Evolutionary conservation across 2,797 vertebrate genomes (phyloP), one percentile per base, ranked within the genome.

Genomic region (Enteromius argenteus): DNA sequence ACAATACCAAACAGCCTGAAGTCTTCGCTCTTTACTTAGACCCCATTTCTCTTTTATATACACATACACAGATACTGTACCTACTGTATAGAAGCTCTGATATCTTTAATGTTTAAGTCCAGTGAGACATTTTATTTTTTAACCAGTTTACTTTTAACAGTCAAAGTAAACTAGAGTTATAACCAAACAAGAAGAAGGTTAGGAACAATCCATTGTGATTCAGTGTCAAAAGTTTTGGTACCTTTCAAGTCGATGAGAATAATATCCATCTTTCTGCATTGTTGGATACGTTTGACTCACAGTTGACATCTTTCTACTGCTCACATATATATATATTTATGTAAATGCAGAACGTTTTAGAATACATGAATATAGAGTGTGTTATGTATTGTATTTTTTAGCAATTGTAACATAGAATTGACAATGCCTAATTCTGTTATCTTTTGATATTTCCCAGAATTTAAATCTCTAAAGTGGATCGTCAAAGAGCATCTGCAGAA

Each of bases 381-480:
- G 9, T 21, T 69, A 49, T 46, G n/a, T 9, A 49, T 21, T 46
- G 2, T 83, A 44, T 74, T 74, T 7, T 14, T 84, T 11, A 21
- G 21, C 6, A 58, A 32, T 42, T 19, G 15, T 78, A 3, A 80
- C 58, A 11, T 53, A 37, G 11, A 73, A 49, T 58, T 64, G 58
- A 14, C 19, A 39, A 13, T 19, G 3, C 60, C 62, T 77, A 77
- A 81, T 81, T 79, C 8, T 85, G 23, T 79, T 66, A 67, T 9
- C 74, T 86, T 89, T 19, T 88, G 78, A 42, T 81, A 39, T 85
- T 72, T 89, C 72, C 35, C 84, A 89, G 88, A 87, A 66, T 74
- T 66, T 21, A 2, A 49, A 14, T 79, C 53, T 74, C 76, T 82
- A 32, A 83, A 85, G 80, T 68, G 78, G 69, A 69, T 49, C 78